Base-by-base conservation (phyloP, 2,113 vertebrate genomes). In the Pycnonotus jocosus region DNA sequence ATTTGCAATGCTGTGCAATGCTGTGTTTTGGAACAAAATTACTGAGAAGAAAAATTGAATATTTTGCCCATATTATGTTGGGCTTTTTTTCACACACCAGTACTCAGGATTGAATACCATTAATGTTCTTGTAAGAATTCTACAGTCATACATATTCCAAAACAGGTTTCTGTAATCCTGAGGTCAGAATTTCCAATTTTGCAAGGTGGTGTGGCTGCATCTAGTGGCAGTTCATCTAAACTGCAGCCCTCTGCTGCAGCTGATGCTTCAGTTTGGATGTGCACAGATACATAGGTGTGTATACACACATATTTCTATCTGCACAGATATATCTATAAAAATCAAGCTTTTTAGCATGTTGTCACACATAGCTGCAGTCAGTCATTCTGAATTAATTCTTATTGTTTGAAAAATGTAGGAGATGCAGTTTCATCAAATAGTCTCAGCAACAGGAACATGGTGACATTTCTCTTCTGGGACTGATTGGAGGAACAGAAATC, bases 171-270 rank as follows among this genome's bases (percentile, higher is more conserved):
- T 74, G 0, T 70, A 58, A 80, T 54, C 64, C 37, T 18, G 76
- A 92, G 76, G 78, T 78, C 65, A 71, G 68, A 70, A 54, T 88
- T 82, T 40, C n/a, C 47, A 45, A 24, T 84, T 95, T 95, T 90
- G 44, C 40, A 58, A 96, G 84, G 96, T 93, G 84, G 20, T 91
- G 64, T 91, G 91, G 91, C 93, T 88, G 94, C 97, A 96, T 94
- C 98, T 98, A 82, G 97, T 95, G 98, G 95, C 72, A 35, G 24
- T 13, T 61, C 7, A 25, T 4, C 0, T 33, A 12, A 77, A 92
- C 70, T 96, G 92, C 97, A 96, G 21, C 21, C 6, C 47, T 24
- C 51, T 31, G n/a, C 57, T 84, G 78, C 87, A 51, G 16, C 83
- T 65, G 50, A 6, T 45, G 4, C 42, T 68, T 48, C 33, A 47